Conservation (phyloP, 2,113 vertebrate genomes). For the Polypterus bichir region DNA sequence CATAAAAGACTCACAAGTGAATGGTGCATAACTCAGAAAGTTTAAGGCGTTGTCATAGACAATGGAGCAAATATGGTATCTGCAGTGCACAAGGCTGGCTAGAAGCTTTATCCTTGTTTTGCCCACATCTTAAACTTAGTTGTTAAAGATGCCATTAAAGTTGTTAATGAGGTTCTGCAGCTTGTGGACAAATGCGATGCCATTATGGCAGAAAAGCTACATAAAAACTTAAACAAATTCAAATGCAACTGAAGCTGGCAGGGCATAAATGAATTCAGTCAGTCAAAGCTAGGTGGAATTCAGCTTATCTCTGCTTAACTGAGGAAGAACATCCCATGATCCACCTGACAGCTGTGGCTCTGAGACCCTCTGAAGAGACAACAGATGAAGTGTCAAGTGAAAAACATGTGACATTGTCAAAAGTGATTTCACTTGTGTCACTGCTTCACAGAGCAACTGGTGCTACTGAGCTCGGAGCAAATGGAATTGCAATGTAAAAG, state of each 20-base stretch:
- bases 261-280: conserved; percentile 8
- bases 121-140: conserved; percentile 15
- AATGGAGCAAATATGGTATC: conserved; percentile 17
- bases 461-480: too few species aligned
- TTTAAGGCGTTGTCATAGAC: conserved; percentile 12
- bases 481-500: too few species aligned
- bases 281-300: conserved; percentile 11
- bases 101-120: conserved; percentile 9
- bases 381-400: conserved; percentile 2
- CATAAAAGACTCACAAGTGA: conserved; percentile 16
- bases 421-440: too few species aligned
- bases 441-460: too few species aligned
- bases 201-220: conserved; percentile 12
- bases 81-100: conserved; percentile 15
- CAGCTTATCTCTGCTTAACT: conserved; percentile 1
- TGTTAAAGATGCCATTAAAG: conserved; percentile 5
- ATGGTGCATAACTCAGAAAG: conserved; percentile 20
- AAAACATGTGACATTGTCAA: background rate
- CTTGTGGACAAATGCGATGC: conserved; percentile 11
- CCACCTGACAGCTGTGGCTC: background rate
- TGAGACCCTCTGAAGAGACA: conserved; percentile 1
- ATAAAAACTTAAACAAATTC: conserved; percentile 13
- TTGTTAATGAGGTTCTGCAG: conserved; percentile 4
- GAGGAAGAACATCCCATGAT: background rate
- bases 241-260: conserved; percentile 11